phyloP scores from a whole-genome alignment of 2,113 vertebrate genomes.

The Leptobrachium leishanense region DNA sequence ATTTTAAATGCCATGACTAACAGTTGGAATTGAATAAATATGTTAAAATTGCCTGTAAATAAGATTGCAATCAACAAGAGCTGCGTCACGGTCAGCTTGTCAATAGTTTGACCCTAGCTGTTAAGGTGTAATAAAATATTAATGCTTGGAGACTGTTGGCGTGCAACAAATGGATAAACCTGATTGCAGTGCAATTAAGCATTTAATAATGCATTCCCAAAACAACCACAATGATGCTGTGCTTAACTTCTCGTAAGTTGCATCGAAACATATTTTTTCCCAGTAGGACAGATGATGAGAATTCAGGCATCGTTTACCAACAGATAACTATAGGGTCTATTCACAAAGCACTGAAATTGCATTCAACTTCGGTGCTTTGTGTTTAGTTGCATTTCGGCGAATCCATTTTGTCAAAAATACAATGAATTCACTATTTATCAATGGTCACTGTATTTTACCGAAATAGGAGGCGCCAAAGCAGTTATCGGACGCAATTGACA shows the following conservation, averaged over 20 bases:
- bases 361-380: too few relatives aligned
- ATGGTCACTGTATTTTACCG: too few relatives aligned
- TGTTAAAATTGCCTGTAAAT: slow-evolving; percentile 24
- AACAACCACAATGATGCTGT: not conserved
- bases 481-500: too few relatives aligned
- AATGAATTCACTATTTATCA: too few relatives aligned
- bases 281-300: too few relatives aligned
- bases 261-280: not conserved
- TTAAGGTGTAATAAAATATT: slow-evolving; percentile 41
- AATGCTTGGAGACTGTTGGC: slow-evolving; percentile 21
- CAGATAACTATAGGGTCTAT: too few relatives aligned
- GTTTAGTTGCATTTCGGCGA: too few relatives aligned
- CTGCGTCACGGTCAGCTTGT: slow-evolving; percentile 20
- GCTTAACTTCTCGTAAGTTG: slow-evolving; percentile 3
- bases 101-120: slow-evolving; percentile 21
- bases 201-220: not conserved
- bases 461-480: too few relatives aligned
- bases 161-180: not conserved
- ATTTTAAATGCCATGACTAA: not conserved
- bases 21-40: slow-evolving; percentile 38
- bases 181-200: slow-evolving; percentile 22
- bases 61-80: slow-evolving; percentile 35
- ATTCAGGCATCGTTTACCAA: too few relatives aligned
- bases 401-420: too few relatives aligned
- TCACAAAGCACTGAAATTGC: too few relatives aligned